These are phyloP conservation scores for Timema cristinae DNA, from an alignment of 2,888 invertebrate genomes.

Conservation along the genomic window DNA sequence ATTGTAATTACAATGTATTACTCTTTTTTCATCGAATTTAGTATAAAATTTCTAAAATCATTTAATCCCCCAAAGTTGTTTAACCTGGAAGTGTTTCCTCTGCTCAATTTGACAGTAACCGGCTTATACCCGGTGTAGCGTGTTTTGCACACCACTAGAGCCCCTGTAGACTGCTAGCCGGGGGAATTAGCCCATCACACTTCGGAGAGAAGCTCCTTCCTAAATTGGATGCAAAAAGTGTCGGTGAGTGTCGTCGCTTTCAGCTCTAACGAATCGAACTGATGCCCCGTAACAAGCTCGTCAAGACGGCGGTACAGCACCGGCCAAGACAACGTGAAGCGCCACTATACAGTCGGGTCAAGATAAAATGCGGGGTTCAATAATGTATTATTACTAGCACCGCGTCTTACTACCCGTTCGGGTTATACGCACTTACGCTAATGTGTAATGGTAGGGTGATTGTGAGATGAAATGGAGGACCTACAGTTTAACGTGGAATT, in stretches of 20 bases:
- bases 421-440: too few relatives aligned
- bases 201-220: background rate
- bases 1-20: too few relatives aligned
- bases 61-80: constrained; percentile 35
- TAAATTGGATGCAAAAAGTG: constrained; percentile 32
- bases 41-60: too few relatives aligned
- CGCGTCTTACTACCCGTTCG: too few relatives aligned
- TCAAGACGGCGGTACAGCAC: constrained; percentile 14
- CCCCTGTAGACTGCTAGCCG: background rate
- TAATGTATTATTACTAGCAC: too few relatives aligned
- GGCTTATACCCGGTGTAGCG: background rate
- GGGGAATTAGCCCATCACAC: background rate
- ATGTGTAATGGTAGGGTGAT: too few relatives aligned
- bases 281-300: constrained; percentile 32
- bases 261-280: constrained; percentile 32
- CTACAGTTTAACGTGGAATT: too few relatives aligned
- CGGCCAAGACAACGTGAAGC: too few relatives aligned
- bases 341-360: too few relatives aligned
- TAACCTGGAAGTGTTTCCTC: constrained; percentile 6
- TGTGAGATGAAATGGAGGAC: too few relatives aligned
- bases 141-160: background rate
- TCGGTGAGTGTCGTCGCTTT: constrained; percentile 26
- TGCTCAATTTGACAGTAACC: background rate
- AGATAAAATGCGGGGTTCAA: too few relatives aligned
- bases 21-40: too few relatives aligned